phyloP scores from a whole-genome alignment of 1,140 invertebrate genomes.

The Drosophila lini region DNA sequence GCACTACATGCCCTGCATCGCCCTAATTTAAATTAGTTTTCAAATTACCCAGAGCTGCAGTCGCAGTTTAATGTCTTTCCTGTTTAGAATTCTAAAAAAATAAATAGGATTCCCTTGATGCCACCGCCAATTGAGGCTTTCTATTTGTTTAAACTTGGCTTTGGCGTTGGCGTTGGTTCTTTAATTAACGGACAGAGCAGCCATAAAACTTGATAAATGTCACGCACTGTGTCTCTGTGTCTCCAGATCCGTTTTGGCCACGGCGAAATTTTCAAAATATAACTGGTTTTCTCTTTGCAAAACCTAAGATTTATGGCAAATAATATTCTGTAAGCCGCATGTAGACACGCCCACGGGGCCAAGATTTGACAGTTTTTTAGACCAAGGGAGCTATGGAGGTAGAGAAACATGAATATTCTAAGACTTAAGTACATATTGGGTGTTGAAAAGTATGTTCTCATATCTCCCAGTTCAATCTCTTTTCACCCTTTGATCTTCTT shows the following conservation, averaged over 20 bases:
- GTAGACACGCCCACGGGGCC: slow-evolving; percentile 50
- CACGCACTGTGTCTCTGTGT: slow-evolving; percentile 60
- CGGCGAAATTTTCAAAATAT: slow-evolving; percentile 56
- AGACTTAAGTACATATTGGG: neutral
- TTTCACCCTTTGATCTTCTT: slow-evolving; percentile 3
- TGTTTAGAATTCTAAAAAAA: slow-evolving; percentile 32
- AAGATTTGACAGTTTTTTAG: slow-evolving; percentile 15
- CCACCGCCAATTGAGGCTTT: slow-evolving; percentile 55
- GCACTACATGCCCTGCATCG: slow-evolving; percentile 48
- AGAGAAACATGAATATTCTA: slow-evolving; percentile 4
- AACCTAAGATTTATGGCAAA: slow-evolving; percentile 38
- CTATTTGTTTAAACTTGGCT: slow-evolving; percentile 50
- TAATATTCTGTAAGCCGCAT: slow-evolving; percentile 27
- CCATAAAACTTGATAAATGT: slow-evolving; percentile 76
- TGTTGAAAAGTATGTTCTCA: slow-evolving; percentile 1
- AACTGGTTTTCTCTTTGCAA: slow-evolving; percentile 50
- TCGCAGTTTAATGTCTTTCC: slow-evolving; percentile 21
- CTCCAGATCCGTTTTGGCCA: slow-evolving; percentile 42
- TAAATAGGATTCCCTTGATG: slow-evolving; percentile 50
- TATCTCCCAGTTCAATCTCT: slow-evolving; percentile 19
- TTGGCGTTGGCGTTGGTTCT: slow-evolving; percentile 63
- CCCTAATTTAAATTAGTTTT: slow-evolving; percentile 51
- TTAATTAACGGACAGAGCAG: slow-evolving; percentile 68
- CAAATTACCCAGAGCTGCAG: slow-evolving; percentile 51
- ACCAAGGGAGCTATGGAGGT: neutral